Conservation (phyloP, 2,797 vertebrate species). For the Sphaeramia orbicularis region DNA sequence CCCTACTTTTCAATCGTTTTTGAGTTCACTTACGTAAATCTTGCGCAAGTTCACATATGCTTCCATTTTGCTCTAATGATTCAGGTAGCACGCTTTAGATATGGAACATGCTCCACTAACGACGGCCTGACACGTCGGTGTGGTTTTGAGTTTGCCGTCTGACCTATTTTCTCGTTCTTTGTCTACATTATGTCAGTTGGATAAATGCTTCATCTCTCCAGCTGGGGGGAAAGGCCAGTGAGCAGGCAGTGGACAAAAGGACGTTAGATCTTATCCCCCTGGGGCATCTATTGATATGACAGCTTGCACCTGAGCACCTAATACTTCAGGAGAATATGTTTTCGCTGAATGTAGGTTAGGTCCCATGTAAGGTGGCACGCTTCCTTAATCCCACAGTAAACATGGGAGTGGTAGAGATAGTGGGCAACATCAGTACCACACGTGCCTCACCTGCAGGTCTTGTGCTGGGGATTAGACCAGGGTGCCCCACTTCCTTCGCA, state of each 20-base stretch:
- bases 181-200: conserved; percentile 77
- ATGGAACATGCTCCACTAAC: conserved; percentile 25
- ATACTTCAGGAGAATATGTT: conserved; percentile 82
- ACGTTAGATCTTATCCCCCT: conserved; percentile 90
- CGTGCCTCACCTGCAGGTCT: conserved; percentile 67
- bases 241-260: conserved; percentile 73
- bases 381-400: conserved; percentile 70
- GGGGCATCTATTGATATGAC: conserved; percentile 80
- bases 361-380: conserved; percentile 73
- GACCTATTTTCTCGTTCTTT: conserved; percentile 77
- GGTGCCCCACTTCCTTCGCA: conserved; percentile 47
- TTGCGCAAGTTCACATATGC: conserved; percentile 35
- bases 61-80: background rate
- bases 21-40: conserved; percentile 35
- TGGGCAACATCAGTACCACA: conserved; percentile 36
- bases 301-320: conserved; percentile 83
- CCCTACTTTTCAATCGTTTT: conserved; percentile 24
- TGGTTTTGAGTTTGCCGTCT: conserved; percentile 47
- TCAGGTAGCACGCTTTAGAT: conserved; percentile 22
- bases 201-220: conserved; percentile 78
- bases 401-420: conserved; percentile 29
- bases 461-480: conserved; percentile 59
- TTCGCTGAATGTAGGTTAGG: conserved; percentile 72
- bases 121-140: conserved; percentile 25
- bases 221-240: conserved; percentile 50